Base-by-base conservation (phyloP, 2,888 invertebrate genomes). In the Ellobium chinense region DNA sequence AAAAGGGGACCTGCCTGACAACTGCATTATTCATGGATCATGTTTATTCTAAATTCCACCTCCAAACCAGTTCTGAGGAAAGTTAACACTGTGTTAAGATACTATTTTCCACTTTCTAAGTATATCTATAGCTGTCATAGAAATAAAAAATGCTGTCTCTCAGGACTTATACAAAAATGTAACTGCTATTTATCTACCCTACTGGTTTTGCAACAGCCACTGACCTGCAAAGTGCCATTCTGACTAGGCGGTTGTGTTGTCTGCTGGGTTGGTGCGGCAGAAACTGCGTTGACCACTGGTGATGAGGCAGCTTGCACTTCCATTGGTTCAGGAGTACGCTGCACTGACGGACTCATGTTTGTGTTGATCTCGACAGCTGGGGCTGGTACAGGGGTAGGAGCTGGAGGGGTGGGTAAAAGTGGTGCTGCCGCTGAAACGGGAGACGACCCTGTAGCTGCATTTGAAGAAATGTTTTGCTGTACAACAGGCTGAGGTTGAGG, bases 151-250 rank as follows among this genome's bases (percentile, higher is more conserved):
- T n/a, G n/a, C n/a, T n/a, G n/a, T n/a, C n/a, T n/a, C n/a, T n/a
- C n/a, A n/a, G n/a, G n/a, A n/a, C n/a, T n/a, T n/a, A n/a, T n/a
- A n/a, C n/a, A n/a, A n/a, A n/a, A n/a, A n/a, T n/a, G n/a, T n/a
- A n/a, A n/a, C n/a, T n/a, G n/a, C n/a, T n/a, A n/a, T n/a, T n/a
- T n/a, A n/a, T n/a, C n/a, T n/a, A n/a, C n/a, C n/a, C n/a, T n/a
- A n/a, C n/a, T n/a, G n/a, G n/a, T n/a, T n/a, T n/a, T n/a, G n/a
- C n/a, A n/a, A n/a, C n/a, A n/a, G n/a, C n/a, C n/a, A n/a, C 72
- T 36, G 3, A 72, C 72, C 58, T 72, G 56, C 27, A 36, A 36
- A 34, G 60, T 58, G 36, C 72, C 60, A 60, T 72, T 72, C 37
- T 72, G 72, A 72, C 58, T 72, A 21, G 36, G 58, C 2, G 72